Evolutionary conservation across 64 coral and sea anemone genomes (phyloP), one percentile per base, ranked within the genome.

Genomic region (Pocillopora verrucosa): DNA sequence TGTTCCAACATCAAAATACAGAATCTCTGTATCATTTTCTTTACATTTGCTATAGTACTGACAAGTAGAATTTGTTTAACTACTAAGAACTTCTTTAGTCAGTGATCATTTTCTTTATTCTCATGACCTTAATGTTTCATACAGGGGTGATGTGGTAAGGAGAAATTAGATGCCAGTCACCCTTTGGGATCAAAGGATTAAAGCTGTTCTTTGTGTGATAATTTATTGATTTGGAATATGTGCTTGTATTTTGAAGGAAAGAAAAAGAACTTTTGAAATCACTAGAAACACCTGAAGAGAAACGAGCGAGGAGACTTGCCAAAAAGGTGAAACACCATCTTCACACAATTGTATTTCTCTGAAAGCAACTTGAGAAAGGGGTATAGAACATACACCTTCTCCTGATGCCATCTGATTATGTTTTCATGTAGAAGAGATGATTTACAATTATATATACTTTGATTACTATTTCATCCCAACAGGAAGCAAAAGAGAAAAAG

Each of bases 401-500:
- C 12, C 16, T 62, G 1, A 9, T 45, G 17, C 16, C n/a, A 9
- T 78, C 20, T 92, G 70, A 0, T 4, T 34, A 74, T 37, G 60
- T 59, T 1, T 58, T 76, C 13, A 67, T 67, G 22, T 16, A 1
- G 11, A 12, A 25, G 0, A 7, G 34, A 58, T 13, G 19, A 80
- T 22, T 13, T 58, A 59, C 12, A 24, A 24, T 1, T 5, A 34
- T 30, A 36, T 75, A 4, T 58, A 36, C 14, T 73, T 16, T n/a
- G 20, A 17, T 34, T 24, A 25, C 11, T 60, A 74, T 61, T 56
- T 60, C 20, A 56, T 87, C 16, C 36, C 19, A 1, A 22, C 79
- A 98, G 96, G 93, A 95, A 92, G 96, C 96, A 79, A 98, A 98
- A 72, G 96, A 95, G 34, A 94, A 79, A 45, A 98, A 98, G 75